Conservation (phyloP, 2,113 vertebrate species). For the Passer montanus region DNA sequence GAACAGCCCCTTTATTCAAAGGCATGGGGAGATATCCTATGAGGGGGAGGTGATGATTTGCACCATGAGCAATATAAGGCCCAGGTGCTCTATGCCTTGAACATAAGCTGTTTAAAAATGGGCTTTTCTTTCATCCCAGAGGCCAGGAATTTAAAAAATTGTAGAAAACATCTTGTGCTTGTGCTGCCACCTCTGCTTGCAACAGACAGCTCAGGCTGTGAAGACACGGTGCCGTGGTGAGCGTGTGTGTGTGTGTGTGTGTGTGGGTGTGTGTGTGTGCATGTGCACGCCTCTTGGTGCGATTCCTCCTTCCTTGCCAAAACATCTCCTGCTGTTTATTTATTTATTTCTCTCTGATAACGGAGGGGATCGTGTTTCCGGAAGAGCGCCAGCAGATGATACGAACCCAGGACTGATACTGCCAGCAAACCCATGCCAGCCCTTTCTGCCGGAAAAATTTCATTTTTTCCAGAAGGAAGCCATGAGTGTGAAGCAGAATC, state of each 20-base stretch:
- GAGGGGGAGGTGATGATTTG: not conserved
- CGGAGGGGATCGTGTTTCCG: slow-evolving; percentile 89
- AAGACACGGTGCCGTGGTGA: not conserved
- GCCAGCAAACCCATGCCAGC: slow-evolving; percentile 82
- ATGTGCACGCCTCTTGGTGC: slow-evolving; percentile 41
- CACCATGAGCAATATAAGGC: not conserved
- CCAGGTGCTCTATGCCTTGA: not conserved
- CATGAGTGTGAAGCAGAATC: slow-evolving; percentile 88
- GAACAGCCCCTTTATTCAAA: not conserved
- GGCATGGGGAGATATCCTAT: not conserved
- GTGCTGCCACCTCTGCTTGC: slow-evolving; percentile 50
- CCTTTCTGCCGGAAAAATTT: slow-evolving; percentile 90
- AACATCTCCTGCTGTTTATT: slow-evolving; percentile 74
- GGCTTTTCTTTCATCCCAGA: not conserved
- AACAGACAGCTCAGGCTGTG: not conserved
- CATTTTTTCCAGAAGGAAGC: slow-evolving; percentile 91
- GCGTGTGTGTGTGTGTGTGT: not conserved
- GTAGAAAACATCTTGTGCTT: not conserved
- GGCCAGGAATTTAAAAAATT: not conserved
- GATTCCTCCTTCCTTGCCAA: slow-evolving; percentile 68
- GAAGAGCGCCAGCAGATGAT: slow-evolving; percentile 89
- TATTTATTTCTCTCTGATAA: slow-evolving; percentile 83
- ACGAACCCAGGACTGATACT: slow-evolving; percentile 86
- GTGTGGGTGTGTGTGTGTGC: not conserved
- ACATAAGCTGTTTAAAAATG: not conserved